A percentile compares a stretch with the other conserved stretches of the same genome.
These are phyloP conservation scores for Acrocephalus arundinaceus DNA, from an alignment of 2,113 vertebrate species.

Conservation along the genomic window DNA sequence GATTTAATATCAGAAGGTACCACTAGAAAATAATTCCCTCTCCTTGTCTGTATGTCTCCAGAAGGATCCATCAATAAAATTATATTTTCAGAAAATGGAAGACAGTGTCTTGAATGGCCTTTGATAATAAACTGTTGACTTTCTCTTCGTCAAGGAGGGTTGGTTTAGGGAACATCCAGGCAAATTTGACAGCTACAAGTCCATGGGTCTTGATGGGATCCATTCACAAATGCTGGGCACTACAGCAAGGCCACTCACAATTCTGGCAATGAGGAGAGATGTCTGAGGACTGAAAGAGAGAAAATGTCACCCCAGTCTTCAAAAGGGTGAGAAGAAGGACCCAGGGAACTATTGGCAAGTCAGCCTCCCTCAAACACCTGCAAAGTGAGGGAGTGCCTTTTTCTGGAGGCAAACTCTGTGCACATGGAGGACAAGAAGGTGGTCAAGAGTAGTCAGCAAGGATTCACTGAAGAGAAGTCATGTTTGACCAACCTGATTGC, in stretches of 20 bases:
- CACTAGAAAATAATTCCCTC: neutral
- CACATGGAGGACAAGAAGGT: neutral
- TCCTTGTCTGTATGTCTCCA: neutral
- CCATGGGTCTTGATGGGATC: neutral
- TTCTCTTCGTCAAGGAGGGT: neutral
- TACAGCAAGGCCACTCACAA: neutral
- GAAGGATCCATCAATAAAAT: neutral
- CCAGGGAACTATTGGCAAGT: neutral
- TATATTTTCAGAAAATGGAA: neutral
- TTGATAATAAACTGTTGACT: neutral
- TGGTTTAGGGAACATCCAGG: neutral
- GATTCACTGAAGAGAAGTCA: neutral
- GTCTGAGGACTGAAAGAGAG: no score
- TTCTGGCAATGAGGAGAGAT: neutral
- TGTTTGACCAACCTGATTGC: neutral
- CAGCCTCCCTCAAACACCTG: neutral
- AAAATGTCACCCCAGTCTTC: neutral
- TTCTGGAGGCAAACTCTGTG: neutral
- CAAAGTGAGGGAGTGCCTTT: neutral
- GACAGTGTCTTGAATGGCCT: neutral
- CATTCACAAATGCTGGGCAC: neutral
- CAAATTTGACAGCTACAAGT: neutral
- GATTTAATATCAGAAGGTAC: neutral
- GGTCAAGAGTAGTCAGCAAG: neutral
- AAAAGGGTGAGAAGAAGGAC: neutral